Evolutionary conservation across 1,140 invertebrate genomes (phyloP).

Genomic region (Drosophila malerkotliana): DNA sequence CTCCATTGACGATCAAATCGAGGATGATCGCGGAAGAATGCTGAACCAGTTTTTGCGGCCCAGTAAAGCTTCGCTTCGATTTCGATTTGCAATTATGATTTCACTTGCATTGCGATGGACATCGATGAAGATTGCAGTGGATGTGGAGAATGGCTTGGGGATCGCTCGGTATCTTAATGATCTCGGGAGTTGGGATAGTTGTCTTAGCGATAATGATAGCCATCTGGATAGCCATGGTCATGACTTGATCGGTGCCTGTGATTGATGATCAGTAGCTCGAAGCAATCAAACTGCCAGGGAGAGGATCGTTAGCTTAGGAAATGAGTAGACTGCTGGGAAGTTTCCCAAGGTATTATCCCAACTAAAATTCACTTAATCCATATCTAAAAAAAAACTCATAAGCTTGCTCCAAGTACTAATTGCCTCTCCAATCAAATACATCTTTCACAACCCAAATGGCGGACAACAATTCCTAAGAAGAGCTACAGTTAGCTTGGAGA

Average conservation of each 20-base stretch:
- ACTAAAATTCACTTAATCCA: neutral
- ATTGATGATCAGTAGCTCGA: slow-evolving; percentile 46
- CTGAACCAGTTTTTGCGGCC: slow-evolving; percentile 67
- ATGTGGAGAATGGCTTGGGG: slow-evolving; percentile 25
- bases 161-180: slow-evolving; percentile 39
- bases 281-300: slow-evolving; percentile 7
- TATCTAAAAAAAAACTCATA: neutral
- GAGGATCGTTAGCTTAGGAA: slow-evolving; percentile 21
- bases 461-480: slow-evolving; percentile 34
- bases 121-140: slow-evolving; percentile 17
- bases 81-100: slow-evolving; percentile 78
- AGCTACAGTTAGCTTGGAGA: slow-evolving; percentile 39
- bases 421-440: neutral
- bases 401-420: too few relatives aligned
- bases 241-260: slow-evolving; percentile 22
- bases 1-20: slow-evolving; percentile 19
- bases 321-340: neutral
- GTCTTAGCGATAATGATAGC: slow-evolving; percentile 35
- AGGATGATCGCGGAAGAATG: slow-evolving; percentile 45
- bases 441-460: slow-evolving; percentile 47
- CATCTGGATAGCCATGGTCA: slow-evolving; percentile 18
- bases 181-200: slow-evolving; percentile 10
- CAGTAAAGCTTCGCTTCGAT: slow-evolving; percentile 46
- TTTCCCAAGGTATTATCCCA: neutral
- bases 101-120: slow-evolving; percentile 65